These are phyloP conservation scores for Emydoidea blandingii DNA, from an alignment of 2,797 vertebrate genomes.

Conservation along the genomic window DNA sequence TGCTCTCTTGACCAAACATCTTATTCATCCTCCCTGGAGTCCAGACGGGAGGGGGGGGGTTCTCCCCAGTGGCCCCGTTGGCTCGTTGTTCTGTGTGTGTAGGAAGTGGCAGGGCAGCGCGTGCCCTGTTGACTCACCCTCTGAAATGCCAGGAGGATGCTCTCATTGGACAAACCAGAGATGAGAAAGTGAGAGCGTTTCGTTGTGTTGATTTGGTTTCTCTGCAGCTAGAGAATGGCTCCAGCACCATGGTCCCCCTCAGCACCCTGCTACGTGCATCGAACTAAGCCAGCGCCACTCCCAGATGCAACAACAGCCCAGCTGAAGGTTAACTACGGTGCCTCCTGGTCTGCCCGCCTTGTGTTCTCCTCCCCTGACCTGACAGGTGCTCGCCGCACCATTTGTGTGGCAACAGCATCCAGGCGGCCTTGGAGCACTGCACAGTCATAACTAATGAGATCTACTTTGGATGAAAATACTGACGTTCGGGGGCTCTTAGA, in stretches of 20 bases:
- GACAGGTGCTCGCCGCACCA: background rate
- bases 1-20: background rate
- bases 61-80: background rate
- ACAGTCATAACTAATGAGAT: background rate
- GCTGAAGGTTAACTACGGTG: background rate
- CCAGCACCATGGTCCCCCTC: background rate
- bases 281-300: background rate
- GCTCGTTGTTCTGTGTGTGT: background rate
- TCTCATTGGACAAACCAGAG: background rate
- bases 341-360: background rate
- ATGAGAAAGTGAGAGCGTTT: background rate
- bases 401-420: background rate
- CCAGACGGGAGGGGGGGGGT: no score
- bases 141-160: background rate
- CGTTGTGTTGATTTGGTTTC: background rate
- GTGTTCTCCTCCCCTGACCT: background rate
- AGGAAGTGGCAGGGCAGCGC: background rate
- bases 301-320: background rate
- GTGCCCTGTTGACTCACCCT: background rate
- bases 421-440: no score
- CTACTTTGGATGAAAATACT: background rate
- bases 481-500: background rate
- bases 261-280: background rate
- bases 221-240: background rate
- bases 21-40: background rate